These are phyloP conservation scores for Andrena marginata DNA, from an alignment of 2,888 invertebrate species.

Conservation along the genomic window DNA sequence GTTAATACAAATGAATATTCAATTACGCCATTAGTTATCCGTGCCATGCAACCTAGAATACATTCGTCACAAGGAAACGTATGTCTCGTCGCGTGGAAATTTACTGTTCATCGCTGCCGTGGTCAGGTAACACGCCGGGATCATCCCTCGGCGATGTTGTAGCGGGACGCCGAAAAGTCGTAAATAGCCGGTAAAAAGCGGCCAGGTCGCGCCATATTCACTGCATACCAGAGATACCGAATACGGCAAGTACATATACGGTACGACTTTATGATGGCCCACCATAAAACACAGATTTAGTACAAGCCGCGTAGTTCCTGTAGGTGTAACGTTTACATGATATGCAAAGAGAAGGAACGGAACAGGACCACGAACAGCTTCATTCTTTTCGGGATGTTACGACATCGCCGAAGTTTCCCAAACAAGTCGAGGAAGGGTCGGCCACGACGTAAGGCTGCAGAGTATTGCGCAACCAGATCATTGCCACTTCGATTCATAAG, in stretches of 20 bases:
- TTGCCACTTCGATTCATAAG: constrained; percentile 23
- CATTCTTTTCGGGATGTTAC: constrained; percentile 71
- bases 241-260: constrained; percentile 67
- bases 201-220: constrained; percentile 76
- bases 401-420: constrained; percentile 34
- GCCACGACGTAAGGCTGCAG: constrained; percentile 4
- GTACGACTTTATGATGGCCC: constrained; percentile 78
- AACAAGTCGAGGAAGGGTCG: constrained; percentile 20
- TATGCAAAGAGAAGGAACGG: constrained; percentile 14
- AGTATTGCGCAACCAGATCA: constrained; percentile 42
- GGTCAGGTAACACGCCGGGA: constrained; percentile 26
- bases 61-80: neutral
- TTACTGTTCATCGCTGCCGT: constrained; percentile 7
- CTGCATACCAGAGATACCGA: constrained; percentile 77
- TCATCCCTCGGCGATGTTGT: constrained; percentile 45
- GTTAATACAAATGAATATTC: constrained; percentile 18
- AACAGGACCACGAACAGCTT: constrained; percentile 66
- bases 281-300: constrained; percentile 72
- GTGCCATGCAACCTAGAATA: neutral
- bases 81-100: neutral
- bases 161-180: constrained; percentile 50
- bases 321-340: constrained; percentile 62
- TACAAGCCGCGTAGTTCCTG: constrained; percentile 64
- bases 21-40: constrained; percentile 8
- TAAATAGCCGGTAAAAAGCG: constrained; percentile 63